A percentile compares a stretch with the other conserved stretches of the same genome.
Conservation (phyloP, 2,797 vertebrate genomes). For the Microctenopoma steveboyesi region DNA sequence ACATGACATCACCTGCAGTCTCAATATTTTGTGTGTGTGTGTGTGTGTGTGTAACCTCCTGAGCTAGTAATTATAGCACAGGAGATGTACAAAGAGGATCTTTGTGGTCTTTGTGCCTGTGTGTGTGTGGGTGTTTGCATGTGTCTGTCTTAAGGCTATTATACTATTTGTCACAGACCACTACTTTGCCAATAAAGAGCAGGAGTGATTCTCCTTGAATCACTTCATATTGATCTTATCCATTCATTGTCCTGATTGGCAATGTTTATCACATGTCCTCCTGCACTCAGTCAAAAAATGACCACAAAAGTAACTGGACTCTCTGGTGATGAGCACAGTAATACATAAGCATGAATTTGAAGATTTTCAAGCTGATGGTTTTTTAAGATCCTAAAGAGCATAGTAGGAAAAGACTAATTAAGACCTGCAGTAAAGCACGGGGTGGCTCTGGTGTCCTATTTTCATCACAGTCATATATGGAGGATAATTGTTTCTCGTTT, state of each 20-base stretch:
- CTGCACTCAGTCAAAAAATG: slow-evolving; percentile 33
- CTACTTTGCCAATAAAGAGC: slow-evolving; percentile 68
- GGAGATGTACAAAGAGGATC: slow-evolving; percentile 24
- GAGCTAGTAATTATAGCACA: slow-evolving; percentile 56
- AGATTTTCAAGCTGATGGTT: slow-evolving; percentile 12
- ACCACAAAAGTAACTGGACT: slow-evolving; percentile 31
- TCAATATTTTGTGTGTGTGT: slow-evolving; percentile 27
- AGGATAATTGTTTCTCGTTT: not conserved
- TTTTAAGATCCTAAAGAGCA: slow-evolving; percentile 17
- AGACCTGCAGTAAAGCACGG: not conserved
- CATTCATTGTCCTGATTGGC: slow-evolving; percentile 61
- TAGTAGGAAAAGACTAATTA: slow-evolving; percentile 2
- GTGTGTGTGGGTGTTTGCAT: slow-evolving; percentile 3
- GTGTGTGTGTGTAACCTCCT: slow-evolving; percentile 26
- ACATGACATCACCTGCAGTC: slow-evolving; percentile 32
- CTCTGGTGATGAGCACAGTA: slow-evolving; percentile 9
- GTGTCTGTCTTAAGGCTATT: slow-evolving; percentile 51
- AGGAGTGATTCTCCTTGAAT: slow-evolving; percentile 49
- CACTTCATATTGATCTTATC: slow-evolving; percentile 70
- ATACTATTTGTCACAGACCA: slow-evolving; percentile 70
- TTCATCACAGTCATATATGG: slow-evolving; percentile 1
- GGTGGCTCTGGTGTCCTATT: slow-evolving; percentile 1
- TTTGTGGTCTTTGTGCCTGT: slow-evolving; percentile 16
- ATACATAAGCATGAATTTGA: slow-evolving; percentile 12
- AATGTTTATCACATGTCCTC: slow-evolving; percentile 48